Percentiles rank a stretch among this genome's conserved stretches.
These are phyloP conservation scores for Epirrhoe tristata DNA, from an alignment of 2,888 invertebrate species.

Conservation along the genomic window DNA sequence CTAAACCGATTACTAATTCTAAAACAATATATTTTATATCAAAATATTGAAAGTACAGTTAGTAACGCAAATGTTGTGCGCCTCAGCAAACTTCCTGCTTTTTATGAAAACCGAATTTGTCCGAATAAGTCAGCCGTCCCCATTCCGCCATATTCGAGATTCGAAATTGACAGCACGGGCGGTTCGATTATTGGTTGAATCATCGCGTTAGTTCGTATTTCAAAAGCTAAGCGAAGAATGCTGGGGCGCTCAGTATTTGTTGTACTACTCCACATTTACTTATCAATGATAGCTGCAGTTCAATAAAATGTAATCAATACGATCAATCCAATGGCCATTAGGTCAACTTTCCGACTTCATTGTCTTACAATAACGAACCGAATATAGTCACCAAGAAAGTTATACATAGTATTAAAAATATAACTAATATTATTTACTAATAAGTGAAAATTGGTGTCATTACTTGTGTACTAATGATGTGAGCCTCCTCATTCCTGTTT, in stretches of 20 bases:
- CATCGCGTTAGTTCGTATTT: no score
- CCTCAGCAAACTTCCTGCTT: no score
- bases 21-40: conserved; percentile 7
- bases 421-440: conserved; percentile 4
- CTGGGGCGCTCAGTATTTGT: no score
- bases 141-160: no score
- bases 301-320: not conserved
- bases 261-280: not conserved
- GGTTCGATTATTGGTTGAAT: no score
- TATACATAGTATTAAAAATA: conserved; percentile 2
- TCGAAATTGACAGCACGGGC: no score
- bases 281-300: conserved; percentile 10
- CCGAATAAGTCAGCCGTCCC: no score
- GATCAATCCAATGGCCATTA: conserved; percentile 1
- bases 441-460: conserved; percentile 39
- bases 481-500: conserved; percentile 74
- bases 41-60: conserved; percentile 6
- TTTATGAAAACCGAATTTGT: no score
- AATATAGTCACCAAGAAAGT: not conserved
- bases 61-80: no score
- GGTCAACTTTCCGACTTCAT: not conserved
- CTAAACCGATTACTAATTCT: not conserved
- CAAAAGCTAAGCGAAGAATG: no score
- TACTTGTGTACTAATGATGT: conserved; percentile 80
- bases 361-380: not conserved